These are phyloP conservation scores for Triplophysa yarkandensis DNA, from an alignment of 2,797 vertebrate genomes.

Conservation along the genomic window DNA sequence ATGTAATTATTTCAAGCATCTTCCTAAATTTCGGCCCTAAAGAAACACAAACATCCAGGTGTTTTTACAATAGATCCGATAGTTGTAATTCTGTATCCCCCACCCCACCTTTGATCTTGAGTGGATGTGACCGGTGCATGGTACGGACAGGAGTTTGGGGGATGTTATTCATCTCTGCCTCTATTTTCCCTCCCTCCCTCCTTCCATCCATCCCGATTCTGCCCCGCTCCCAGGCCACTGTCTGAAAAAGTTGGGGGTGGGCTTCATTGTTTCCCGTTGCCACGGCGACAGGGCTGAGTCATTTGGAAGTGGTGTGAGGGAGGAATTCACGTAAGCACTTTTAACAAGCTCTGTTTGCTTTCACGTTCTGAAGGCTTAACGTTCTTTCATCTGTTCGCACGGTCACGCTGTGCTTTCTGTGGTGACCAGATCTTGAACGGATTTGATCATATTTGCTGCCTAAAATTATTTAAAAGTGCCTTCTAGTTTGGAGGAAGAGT, in stretches of 20 bases:
- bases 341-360: constrained; percentile 46
- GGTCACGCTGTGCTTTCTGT: not conserved
- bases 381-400: constrained; percentile 29
- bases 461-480: not conserved
- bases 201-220: constrained; percentile 23
- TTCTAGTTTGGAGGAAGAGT: not conserved
- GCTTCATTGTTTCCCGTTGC: constrained; percentile 53
- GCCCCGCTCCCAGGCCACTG: constrained; percentile 23
- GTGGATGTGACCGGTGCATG: constrained; percentile 28
- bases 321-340: constrained; percentile 48
- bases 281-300: constrained; percentile 42
- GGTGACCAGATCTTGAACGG: not conserved
- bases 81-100: not conserved
- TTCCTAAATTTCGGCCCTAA: not conserved
- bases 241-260: constrained; percentile 42
- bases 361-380: constrained; percentile 23
- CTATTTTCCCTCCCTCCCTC: constrained; percentile 34
- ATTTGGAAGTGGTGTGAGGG: constrained; percentile 36
- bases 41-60: not conserved
- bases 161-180: constrained; percentile 35
- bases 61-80: not conserved
- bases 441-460: not conserved
- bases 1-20: not conserved
- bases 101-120: not conserved
- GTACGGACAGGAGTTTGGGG: constrained; percentile 36